Conservation (phyloP, 2,888 invertebrate species). For the Polyploca ridens region DNA sequence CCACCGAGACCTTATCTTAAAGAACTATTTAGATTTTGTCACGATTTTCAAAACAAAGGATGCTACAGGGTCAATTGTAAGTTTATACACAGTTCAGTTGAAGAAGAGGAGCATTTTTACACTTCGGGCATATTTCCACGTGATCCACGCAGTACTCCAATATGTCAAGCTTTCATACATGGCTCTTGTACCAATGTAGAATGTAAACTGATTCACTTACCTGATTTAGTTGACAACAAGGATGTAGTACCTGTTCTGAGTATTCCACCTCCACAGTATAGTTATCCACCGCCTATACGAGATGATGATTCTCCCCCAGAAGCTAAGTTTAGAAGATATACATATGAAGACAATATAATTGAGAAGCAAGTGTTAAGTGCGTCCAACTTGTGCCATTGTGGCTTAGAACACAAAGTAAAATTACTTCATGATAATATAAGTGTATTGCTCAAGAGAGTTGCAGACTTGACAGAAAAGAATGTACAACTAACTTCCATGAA, state of each 20-base stretch:
- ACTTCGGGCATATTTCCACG: conserved; percentile 86
- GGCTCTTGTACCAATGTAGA: conserved; percentile 83
- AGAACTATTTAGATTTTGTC: conserved; percentile 82
- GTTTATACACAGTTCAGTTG: conserved; percentile 88
- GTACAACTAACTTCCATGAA: conserved; percentile 77
- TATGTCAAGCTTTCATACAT: conserved; percentile 86
- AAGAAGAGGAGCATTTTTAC: conserved; percentile 89
- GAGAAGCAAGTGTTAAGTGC: conserved; percentile 62
- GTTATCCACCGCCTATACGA: conserved; percentile 56
- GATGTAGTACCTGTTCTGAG: conserved; percentile 46
- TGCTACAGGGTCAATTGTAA: conserved; percentile 86
- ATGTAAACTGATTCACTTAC: conserved; percentile 63
- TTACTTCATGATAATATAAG: conserved; percentile 78
- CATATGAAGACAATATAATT: conserved; percentile 63
- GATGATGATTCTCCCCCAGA: conserved; percentile 76
- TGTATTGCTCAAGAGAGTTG: conserved; percentile 75
- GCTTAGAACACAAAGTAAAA: conserved; percentile 72
- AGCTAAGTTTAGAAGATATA: conserved; percentile 68
- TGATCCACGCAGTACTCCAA: conserved; percentile 64
- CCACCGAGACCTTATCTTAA: conserved; percentile 65
- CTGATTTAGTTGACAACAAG: conserved; percentile 49
- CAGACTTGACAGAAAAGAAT: conserved; percentile 77
- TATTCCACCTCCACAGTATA: conserved; percentile 53
- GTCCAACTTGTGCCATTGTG: conserved; percentile 65
- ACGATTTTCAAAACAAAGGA: conserved; percentile 89